phyloP scores from a whole-genome alignment of 2,797 vertebrate species.

The Petrocephalus schoutedeni region DNA sequence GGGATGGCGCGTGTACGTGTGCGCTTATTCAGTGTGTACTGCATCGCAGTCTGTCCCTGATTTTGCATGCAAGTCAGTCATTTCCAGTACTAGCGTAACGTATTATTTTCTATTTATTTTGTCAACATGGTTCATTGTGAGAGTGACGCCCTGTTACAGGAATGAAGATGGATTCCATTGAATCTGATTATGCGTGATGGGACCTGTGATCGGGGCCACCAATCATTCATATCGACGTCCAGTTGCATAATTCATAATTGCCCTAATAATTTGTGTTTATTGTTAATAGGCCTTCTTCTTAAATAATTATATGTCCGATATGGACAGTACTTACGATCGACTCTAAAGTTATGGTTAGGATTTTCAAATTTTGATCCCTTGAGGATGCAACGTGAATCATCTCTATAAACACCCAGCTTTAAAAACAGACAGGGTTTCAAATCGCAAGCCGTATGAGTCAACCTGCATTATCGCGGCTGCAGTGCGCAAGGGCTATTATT shows the following conservation, averaged over 20 bases:
- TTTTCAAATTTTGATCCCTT: background rate
- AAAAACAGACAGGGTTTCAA: background rate
- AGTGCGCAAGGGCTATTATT: background rate
- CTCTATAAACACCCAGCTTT: background rate
- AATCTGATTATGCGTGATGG: background rate
- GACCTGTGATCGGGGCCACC: background rate
- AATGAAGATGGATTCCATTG: background rate
- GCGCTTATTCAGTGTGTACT: background rate
- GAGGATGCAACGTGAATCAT: background rate
- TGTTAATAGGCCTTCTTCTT: background rate
- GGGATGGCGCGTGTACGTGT: background rate
- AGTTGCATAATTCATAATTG: background rate
- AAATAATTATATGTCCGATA: background rate
- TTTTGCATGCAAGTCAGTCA: background rate
- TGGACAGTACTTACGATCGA: background rate
- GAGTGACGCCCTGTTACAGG: background rate
- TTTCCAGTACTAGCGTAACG: background rate
- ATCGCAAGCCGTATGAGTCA: background rate
- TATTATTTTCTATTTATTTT: background rate
- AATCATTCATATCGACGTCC: background rate
- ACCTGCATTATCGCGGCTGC: background rate
- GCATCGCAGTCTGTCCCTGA: background rate
- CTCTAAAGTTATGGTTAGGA: background rate
- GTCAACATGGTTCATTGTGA: background rate
- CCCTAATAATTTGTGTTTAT: background rate